Evolutionary conservation across 2,113 vertebrate species (phyloP).

Genomic region (Embiotoca jacksoni): DNA sequence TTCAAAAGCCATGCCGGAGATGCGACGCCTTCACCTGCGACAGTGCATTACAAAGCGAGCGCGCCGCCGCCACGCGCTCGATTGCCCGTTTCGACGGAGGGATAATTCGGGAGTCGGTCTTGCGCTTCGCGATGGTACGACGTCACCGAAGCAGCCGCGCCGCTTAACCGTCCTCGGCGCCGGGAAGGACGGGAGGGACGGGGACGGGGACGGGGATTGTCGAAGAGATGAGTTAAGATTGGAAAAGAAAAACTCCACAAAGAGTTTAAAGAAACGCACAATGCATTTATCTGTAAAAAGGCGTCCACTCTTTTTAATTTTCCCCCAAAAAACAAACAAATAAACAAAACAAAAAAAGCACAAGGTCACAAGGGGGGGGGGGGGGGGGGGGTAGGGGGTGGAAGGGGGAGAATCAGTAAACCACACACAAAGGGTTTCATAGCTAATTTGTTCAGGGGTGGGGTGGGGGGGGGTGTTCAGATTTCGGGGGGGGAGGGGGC

Average conservation of each 20-base stretch:
- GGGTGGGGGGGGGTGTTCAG: not conserved
- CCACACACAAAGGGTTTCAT: not conserved
- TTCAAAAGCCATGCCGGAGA: slow-evolving; percentile 46
- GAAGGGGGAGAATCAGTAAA: slow-evolving; percentile 10
- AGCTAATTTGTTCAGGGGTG: not conserved
- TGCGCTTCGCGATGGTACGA: no score
- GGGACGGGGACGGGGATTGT: no score
- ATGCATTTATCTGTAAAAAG: slow-evolving; percentile 29
- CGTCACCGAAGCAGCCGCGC: no score
- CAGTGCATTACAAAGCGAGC: slow-evolving; percentile 62
- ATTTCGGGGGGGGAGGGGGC: slow-evolving; percentile 5
- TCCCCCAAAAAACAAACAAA: not conserved
- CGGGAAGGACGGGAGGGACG: no score
- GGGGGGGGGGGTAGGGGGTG: not conserved
- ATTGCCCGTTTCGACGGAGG: slow-evolving; percentile 10
- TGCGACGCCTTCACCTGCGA: slow-evolving; percentile 58
- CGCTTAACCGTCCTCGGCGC: no score
- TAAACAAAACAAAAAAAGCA: slow-evolving; percentile 45
- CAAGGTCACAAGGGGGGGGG: slow-evolving; percentile 13
- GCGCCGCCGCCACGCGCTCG: slow-evolving; percentile 3
- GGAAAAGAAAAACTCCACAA: no score
- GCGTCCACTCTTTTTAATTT: slow-evolving; percentile 5
- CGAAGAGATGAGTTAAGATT: no score
- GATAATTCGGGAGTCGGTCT: not conserved
- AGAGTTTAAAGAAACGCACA: not conserved